Conservation (phyloP, 2,113 vertebrate species). For the Micronisus gabar region DNA sequence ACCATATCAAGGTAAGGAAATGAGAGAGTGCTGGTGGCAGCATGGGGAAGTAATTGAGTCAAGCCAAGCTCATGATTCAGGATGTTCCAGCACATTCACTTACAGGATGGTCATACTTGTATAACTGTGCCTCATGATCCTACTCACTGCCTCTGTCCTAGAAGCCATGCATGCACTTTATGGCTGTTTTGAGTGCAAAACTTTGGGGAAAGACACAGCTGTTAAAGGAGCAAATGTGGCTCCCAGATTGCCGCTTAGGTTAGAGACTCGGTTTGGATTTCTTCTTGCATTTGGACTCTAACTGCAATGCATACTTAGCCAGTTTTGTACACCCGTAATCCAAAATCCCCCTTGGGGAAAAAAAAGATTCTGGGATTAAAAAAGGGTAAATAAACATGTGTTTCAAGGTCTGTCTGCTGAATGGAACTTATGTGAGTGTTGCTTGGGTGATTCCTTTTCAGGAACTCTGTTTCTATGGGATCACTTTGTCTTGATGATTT, state of each 20-base stretch:
- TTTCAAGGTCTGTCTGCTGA: conserved; percentile 37
- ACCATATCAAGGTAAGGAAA: not conserved
- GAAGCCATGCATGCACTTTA: not conserved
- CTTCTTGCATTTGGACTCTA: not conserved
- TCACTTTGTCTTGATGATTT: not conserved
- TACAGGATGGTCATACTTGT: not conserved
- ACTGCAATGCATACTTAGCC: not conserved
- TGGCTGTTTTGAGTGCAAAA: not conserved
- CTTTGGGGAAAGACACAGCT: not conserved
- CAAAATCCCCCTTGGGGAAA: not conserved
- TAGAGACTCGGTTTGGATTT: not conserved
- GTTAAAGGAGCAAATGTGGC: not conserved
- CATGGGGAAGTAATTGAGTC: not conserved
- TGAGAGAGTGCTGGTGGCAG: not conserved
- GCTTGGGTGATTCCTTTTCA: not conserved
- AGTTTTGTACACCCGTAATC: not conserved
- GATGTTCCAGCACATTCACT: not conserved
- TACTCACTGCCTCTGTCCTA: not conserved
- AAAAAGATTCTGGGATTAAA: not conserved
- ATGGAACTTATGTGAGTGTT: not conserved
- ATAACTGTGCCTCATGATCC: not conserved
- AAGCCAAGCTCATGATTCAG: not conserved
- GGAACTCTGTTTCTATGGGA: not conserved
- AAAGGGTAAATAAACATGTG: conserved; percentile 25
- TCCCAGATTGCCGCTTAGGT: not conserved